These are phyloP conservation scores for Pammene aurita DNA, from an alignment of 2,888 invertebrate genomes.

Conservation along the genomic window DNA sequence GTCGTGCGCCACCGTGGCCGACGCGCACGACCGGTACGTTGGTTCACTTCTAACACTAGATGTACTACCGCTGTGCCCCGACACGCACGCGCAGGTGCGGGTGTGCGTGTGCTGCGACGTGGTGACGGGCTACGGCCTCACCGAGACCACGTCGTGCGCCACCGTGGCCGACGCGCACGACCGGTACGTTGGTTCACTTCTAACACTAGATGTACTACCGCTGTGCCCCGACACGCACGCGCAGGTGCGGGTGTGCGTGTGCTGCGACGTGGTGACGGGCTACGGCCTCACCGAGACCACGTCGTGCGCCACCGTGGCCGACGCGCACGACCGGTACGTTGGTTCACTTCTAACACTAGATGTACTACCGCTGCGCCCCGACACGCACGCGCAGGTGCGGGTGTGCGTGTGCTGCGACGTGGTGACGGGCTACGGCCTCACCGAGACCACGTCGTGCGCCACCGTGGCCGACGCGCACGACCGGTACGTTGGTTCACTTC, in stretches of 20 bases:
- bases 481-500: constrained; percentile 74
- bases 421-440: constrained; percentile 97
- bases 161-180: constrained; percentile 90
- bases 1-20: constrained; percentile 95
- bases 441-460: constrained; percentile 98
- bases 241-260: too few relatives aligned
- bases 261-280: constrained; percentile 94
- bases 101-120: constrained; percentile 95
- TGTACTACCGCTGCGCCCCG: too few relatives aligned
- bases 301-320: constrained; percentile 95
- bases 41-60: too few relatives aligned
- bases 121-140: constrained; percentile 97
- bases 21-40: constrained; percentile 86
- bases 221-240: too few relatives aligned
- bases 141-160: constrained; percentile 98
- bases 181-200: constrained; percentile 74
- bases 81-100: too few relatives aligned
- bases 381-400: too few relatives aligned
- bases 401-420: constrained; percentile 95
- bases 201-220: not conserved
- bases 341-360: constrained; percentile 68
- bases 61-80: too few relatives aligned
- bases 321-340: constrained; percentile 82
- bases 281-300: constrained; percentile 99
- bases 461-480: constrained; percentile 90